phyloP scores from a whole-genome alignment of 2,888 invertebrate genomes.

The Drosophila pseudotalamancana region DNA sequence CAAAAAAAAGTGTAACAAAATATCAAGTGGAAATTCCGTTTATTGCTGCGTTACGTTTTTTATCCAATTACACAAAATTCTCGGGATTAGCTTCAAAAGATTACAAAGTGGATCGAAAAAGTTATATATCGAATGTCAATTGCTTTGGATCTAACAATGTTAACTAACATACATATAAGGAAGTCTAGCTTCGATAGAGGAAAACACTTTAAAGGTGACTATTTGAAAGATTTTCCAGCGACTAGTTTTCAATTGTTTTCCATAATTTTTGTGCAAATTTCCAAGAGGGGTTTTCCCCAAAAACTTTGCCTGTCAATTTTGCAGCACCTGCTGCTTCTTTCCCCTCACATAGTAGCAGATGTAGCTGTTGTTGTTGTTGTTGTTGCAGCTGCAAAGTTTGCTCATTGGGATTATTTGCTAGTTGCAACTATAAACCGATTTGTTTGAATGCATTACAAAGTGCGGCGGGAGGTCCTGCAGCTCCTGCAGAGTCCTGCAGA shows the following conservation, averaged over 20 bases:
- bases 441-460: slow-evolving; percentile 30
- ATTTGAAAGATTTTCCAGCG: slow-evolving; percentile 15
- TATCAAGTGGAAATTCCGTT: slow-evolving; percentile 50
- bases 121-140: slow-evolving; percentile 6
- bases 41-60: slow-evolving; percentile 40
- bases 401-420: slow-evolving; percentile 52
- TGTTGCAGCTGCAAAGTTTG: slow-evolving; percentile 52
- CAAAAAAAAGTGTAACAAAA: slow-evolving; percentile 30
- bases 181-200: no score
- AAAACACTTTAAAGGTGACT: neutral
- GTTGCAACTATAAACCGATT: slow-evolving; percentile 62
- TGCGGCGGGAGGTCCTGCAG: slow-evolving; percentile 5
- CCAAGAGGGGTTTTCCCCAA: slow-evolving; percentile 3
- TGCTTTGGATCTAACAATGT: neutral
- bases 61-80: slow-evolving; percentile 60
- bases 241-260: slow-evolving; percentile 2
- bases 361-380: slow-evolving; percentile 25
- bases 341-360: slow-evolving; percentile 1
- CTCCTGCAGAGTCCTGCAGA: neutral
- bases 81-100: neutral
- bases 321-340: slow-evolving; percentile 27
- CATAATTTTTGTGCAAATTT: slow-evolving; percentile 9
- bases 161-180: neutral
- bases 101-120: neutral
- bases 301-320: slow-evolving; percentile 35